Conservation (phyloP, 2,797 vertebrate species). For the Enteromius trimaculatus region DNA sequence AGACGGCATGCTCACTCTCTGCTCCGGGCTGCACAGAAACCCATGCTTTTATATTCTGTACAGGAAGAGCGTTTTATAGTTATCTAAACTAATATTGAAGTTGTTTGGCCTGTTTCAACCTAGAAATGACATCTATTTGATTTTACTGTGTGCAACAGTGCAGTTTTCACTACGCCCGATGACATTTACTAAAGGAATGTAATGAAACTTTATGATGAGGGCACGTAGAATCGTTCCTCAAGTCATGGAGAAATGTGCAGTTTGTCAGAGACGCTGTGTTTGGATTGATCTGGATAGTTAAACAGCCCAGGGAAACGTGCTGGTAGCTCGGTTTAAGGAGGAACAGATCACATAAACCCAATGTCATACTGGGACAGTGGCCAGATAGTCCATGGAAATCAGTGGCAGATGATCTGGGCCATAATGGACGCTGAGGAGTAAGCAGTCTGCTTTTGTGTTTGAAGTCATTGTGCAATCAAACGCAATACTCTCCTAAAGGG, state of each 20-base stretch:
- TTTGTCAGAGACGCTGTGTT: background rate
- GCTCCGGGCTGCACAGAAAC: background rate
- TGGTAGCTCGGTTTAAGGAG: conserved; percentile 18
- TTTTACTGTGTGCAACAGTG: background rate
- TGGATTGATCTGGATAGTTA: conserved; percentile 20
- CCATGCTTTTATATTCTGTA: background rate
- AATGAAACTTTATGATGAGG: background rate
- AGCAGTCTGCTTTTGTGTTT: background rate
- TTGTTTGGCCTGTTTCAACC: background rate
- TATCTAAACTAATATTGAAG: background rate
- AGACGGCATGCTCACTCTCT: background rate
- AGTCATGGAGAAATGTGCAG: background rate
- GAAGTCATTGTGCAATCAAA: conserved; percentile 5
- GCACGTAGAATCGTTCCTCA: background rate
- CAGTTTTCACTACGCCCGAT: background rate
- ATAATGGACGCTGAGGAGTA: conserved; percentile 1
- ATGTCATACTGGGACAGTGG: conserved; percentile 35
- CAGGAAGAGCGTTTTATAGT: background rate
- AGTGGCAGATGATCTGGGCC: conserved; percentile 28
- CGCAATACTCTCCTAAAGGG: background rate
- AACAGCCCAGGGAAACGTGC: conserved; percentile 1
- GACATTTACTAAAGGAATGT: background rate
- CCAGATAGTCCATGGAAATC: conserved; percentile 35
- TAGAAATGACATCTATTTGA: background rate
- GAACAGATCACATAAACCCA: conserved; percentile 26